Percentiles rank a stretch among this genome's conserved stretches.
phyloP scores from a whole-genome alignment of 1,140 invertebrate species.

The Drosophila auraria region DNA sequence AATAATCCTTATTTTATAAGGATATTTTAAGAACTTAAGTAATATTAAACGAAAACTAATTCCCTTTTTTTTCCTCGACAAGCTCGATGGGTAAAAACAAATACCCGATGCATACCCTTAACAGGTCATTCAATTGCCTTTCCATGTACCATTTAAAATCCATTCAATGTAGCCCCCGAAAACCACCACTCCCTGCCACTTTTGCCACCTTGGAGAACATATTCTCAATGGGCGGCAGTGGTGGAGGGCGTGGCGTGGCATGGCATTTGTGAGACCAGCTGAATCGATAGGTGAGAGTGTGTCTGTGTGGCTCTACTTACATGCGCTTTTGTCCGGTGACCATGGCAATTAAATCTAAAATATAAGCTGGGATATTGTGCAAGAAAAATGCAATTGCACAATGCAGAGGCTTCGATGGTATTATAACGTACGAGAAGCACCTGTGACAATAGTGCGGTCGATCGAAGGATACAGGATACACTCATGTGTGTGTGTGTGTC shows the following conservation, averaged over 20 bases:
- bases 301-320: slow-evolving; percentile 85
- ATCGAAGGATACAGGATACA: slow-evolving; percentile 33
- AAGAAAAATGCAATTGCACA: slow-evolving; percentile 85
- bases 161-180: slow-evolving; percentile 65
- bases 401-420: slow-evolving; percentile 85
- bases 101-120: slow-evolving; percentile 10
- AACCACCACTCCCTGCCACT: slow-evolving; percentile 45
- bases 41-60: background rate
- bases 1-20: background rate
- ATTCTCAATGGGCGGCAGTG: slow-evolving; percentile 41
- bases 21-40: too few species aligned
- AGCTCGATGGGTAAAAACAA: background rate
- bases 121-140: slow-evolving; percentile 67
- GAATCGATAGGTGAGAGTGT: slow-evolving; percentile 29
- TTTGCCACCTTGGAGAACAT: slow-evolving; percentile 48
- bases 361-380: slow-evolving; percentile 88
- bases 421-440: slow-evolving; percentile 85
- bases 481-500: background rate
- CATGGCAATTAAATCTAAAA: slow-evolving; percentile 86
- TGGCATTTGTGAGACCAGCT: slow-evolving; percentile 15
- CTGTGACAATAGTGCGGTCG: slow-evolving; percentile 84
- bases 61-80: background rate
- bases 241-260: background rate
- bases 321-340: slow-evolving; percentile 87
- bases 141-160: slow-evolving; percentile 78